These are phyloP conservation scores for Mimumesa dahlbomi DNA, from an alignment of 2,888 invertebrate genomes.

Conservation along the genomic window DNA sequence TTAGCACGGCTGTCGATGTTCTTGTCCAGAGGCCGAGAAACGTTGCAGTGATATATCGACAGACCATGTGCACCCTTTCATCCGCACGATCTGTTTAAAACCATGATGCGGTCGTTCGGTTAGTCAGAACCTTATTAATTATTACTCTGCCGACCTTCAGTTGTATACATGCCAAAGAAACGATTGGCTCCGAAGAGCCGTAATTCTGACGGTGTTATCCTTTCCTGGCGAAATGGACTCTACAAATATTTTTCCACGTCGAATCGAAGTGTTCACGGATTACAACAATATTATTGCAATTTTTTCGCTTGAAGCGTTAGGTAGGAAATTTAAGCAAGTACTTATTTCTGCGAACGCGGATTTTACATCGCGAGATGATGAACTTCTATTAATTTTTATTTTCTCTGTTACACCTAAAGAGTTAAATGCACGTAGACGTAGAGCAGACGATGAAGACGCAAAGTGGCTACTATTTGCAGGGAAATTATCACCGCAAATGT, in stretches of 20 bases:
- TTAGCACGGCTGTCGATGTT: slow-evolving; percentile 15
- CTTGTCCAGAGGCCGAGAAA: slow-evolving; percentile 22
- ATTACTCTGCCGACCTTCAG: background rate
- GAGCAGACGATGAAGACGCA: too few relatives aligned
- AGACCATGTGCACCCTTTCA: slow-evolving; percentile 1
- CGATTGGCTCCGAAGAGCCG: background rate
- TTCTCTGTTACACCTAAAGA: too few relatives aligned
- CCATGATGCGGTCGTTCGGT: slow-evolving; percentile 1
- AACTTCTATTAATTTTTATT: too few relatives aligned
- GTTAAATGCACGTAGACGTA: too few relatives aligned
- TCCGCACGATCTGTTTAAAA: background rate
- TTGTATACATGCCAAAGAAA: background rate
- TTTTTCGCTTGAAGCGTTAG: slow-evolving; percentile 13
- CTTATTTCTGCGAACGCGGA: too few relatives aligned
- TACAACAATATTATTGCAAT: slow-evolving; percentile 39
- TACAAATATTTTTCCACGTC: slow-evolving; percentile 52
- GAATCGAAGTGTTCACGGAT: slow-evolving; percentile 2
- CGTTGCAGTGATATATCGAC: background rate
- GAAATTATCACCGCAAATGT: too few relatives aligned
- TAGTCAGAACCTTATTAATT: slow-evolving; percentile 37
- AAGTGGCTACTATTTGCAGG: too few relatives aligned
- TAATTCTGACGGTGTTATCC: background rate
- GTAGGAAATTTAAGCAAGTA: slow-evolving; percentile 10
- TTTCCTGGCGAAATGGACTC: background rate
- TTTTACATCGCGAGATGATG: too few relatives aligned